These are phyloP conservation scores for Lepidochitona cinerea DNA, from an alignment of 2,888 invertebrate genomes.

Conservation along the genomic window DNA sequence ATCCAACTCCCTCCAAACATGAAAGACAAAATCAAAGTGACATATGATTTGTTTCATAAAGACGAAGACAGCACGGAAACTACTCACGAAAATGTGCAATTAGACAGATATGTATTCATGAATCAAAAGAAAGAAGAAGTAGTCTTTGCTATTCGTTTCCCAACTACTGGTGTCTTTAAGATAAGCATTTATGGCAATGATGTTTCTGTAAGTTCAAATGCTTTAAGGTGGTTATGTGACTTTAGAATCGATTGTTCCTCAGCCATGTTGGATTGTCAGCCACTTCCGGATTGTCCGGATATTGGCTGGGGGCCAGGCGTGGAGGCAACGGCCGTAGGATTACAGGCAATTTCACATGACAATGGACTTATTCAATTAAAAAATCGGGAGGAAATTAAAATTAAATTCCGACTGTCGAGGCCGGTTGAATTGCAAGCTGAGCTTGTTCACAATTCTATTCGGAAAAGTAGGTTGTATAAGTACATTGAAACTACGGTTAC, in stretches of 20 bases:
- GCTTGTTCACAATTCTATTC: neutral
- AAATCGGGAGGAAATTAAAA: constrained; percentile 1
- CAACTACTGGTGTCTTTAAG: constrained; percentile 47
- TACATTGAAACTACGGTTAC: neutral
- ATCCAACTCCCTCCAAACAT: constrained; percentile 21
- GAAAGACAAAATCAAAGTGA: constrained; percentile 25
- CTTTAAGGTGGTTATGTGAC: constrained; percentile 36
- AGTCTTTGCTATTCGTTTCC: constrained; percentile 34
- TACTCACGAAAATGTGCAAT: neutral
- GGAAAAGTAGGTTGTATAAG: neutral
- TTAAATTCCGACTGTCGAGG: neutral
- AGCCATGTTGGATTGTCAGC: constrained; percentile 30
- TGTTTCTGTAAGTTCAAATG: constrained; percentile 23
- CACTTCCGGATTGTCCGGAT: constrained; percentile 51
- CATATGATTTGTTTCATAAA: constrained; percentile 40
- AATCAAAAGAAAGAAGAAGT: neutral
- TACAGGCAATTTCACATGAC: constrained; percentile 45
- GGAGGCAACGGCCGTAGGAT: constrained; percentile 40
- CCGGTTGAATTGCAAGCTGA: neutral
- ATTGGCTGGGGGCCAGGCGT: constrained; percentile 50
- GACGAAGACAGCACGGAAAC: constrained; percentile 15
- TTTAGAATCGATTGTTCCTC: constrained; percentile 52
- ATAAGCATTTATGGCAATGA: constrained; percentile 46
- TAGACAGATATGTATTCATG: constrained; percentile 15
- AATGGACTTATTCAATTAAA: constrained; percentile 42